phyloP scores from a whole-genome alignment of 2,888 invertebrate species.

The Epicampocera succincta region DNA sequence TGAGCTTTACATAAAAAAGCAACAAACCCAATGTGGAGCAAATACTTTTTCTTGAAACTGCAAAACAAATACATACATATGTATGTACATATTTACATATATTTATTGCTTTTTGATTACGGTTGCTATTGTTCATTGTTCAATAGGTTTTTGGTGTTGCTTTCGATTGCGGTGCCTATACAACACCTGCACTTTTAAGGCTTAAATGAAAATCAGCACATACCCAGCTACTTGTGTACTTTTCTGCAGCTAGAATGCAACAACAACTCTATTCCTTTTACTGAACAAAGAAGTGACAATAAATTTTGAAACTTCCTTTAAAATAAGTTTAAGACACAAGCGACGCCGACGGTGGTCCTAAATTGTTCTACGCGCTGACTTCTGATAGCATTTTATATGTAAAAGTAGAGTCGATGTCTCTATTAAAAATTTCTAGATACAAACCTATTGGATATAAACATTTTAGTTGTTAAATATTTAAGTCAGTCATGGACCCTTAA shows the following conservation, averaged over 20 bases:
- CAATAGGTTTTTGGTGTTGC: slow-evolving; percentile 43
- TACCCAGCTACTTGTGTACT: slow-evolving; percentile 4
- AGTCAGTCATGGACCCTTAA: too few species aligned
- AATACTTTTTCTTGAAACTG: slow-evolving; percentile 35
- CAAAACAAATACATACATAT: slow-evolving; percentile 26
- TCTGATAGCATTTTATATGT: too few species aligned
- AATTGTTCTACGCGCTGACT: too few species aligned
- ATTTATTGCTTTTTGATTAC: slow-evolving; percentile 66
- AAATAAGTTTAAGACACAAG: too few species aligned
- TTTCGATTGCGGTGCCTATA: slow-evolving; percentile 50
- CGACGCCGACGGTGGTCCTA: too few species aligned
- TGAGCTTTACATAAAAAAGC: slow-evolving; percentile 30
- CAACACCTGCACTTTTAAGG: slow-evolving; percentile 70
- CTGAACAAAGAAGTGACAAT: not conserved
- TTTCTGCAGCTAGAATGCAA: slow-evolving; percentile 19
- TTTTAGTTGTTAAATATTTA: too few species aligned
- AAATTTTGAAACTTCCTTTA: not conserved
- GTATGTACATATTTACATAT: not conserved
- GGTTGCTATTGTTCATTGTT: slow-evolving; percentile 48
- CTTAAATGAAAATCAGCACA: slow-evolving; percentile 48
- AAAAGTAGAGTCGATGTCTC: too few species aligned
- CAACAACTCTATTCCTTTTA: slow-evolving; percentile 21
- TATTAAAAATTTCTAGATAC: too few species aligned
- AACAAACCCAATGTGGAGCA: slow-evolving; percentile 57
- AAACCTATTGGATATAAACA: too few species aligned